These are phyloP conservation scores for Drosophila ficusphila DNA, from an alignment of 1,140 invertebrate species.

Conservation along the genomic window DNA sequence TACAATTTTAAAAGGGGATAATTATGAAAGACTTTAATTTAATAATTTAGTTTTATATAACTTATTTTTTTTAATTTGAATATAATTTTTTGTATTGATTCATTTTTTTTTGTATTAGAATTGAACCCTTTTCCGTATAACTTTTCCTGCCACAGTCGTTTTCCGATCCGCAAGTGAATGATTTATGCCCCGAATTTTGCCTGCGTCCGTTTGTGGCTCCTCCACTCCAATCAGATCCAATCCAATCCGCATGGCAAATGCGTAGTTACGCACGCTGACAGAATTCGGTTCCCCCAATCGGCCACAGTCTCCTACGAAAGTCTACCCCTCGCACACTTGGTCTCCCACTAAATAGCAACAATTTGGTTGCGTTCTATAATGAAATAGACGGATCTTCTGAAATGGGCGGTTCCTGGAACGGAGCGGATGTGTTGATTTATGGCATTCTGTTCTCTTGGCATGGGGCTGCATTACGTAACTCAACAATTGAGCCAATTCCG, in stretches of 20 bases:
- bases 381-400: conserved; percentile 60
- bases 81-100: too few relatives aligned
- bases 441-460: conserved; percentile 34
- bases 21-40: neutral
- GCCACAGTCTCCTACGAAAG: conserved; percentile 17
- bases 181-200: conserved; percentile 66
- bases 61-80: neutral
- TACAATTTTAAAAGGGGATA: neutral
- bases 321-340: conserved; percentile 19
- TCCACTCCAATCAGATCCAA: conserved; percentile 28
- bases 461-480: conserved; percentile 59
- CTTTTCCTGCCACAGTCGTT: neutral
- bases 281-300: conserved; percentile 19
- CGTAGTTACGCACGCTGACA: conserved; percentile 69
- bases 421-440: conserved; percentile 81
- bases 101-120: neutral
- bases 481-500: conserved; percentile 64
- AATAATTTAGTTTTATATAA: neutral
- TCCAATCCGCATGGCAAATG: conserved; percentile 58
- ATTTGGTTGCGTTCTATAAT: conserved; percentile 61
- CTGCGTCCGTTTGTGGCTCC: conserved; percentile 30
- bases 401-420: conserved; percentile 73
- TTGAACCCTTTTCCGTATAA: too few relatives aligned
- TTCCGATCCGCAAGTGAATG: conserved; percentile 57
- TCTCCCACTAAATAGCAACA: conserved; percentile 59